phyloP scores from a whole-genome alignment of 2,113 vertebrate species.

The Nanger granti region DNA sequence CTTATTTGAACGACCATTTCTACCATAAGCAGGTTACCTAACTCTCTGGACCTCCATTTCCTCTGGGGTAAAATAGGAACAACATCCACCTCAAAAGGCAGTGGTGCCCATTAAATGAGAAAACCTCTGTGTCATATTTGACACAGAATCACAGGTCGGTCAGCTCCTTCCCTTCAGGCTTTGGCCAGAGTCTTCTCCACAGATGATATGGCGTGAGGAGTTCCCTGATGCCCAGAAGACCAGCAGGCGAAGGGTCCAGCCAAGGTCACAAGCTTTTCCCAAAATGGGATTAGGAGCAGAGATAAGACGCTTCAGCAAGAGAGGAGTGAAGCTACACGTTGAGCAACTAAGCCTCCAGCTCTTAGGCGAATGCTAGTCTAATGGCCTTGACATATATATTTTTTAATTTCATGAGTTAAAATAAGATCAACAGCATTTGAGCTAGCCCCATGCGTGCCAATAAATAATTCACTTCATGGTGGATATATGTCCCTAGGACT shows the following conservation, averaged over 20 bases:
- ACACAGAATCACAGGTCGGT: not conserved
- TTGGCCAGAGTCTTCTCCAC: not conserved
- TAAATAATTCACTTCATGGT: not conserved
- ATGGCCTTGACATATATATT: not conserved
- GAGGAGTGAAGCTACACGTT: not conserved
- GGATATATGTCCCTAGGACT: not conserved
- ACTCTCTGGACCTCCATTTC: not conserved
- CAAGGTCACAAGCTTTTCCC: not conserved
- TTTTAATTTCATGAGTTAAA: conserved; percentile 28
- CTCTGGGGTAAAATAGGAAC: not conserved
- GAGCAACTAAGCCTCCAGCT: not conserved
- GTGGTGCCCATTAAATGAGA: not conserved
- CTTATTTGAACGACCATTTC: not conserved
- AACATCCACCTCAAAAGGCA: not conserved
- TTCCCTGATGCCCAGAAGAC: not conserved
- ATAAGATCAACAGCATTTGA: not conserved
- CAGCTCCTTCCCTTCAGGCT: not conserved
- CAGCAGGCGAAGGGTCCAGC: not conserved
- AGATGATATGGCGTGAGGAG: not conserved
- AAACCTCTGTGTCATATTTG: not conserved
- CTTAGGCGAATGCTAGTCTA: not conserved
- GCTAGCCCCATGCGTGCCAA: not conserved
- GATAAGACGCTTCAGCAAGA: not conserved
- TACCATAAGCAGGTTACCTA: not conserved
- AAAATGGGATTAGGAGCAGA: not conserved